Percentiles rank a stretch among this genome's conserved stretches.
Conservation (phyloP, 1,140 invertebrate species). For the Ptiloglossa arizonensis region DNA sequence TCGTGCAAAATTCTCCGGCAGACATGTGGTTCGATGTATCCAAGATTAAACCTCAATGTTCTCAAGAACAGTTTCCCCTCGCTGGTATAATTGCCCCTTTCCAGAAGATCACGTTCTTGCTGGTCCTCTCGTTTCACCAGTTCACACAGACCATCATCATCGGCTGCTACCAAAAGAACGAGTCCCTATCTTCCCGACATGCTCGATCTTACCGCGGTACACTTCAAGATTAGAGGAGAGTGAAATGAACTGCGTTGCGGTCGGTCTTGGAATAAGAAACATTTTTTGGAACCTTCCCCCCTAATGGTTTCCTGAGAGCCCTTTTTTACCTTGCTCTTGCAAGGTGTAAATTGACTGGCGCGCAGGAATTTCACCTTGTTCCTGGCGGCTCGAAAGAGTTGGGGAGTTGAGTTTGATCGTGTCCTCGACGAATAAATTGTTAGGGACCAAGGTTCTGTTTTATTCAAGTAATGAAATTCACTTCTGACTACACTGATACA, state of each 20-base stretch:
- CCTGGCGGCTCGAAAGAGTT: not conserved
- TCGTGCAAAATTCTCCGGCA: not conserved
- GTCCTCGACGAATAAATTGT: too few species aligned
- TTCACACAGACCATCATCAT: constrained; percentile 35
- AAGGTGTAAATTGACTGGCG: constrained; percentile 52
- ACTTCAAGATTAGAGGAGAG: constrained; percentile 14
- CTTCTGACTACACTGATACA: too few species aligned
- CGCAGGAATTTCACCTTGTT: constrained; percentile 13
- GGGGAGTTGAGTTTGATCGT: too few species aligned
- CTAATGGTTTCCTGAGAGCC: constrained; percentile 37
- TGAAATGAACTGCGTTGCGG: constrained; percentile 38
- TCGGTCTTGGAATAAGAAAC: constrained; percentile 28
- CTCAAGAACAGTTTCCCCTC: not conserved
- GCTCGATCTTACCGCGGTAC: constrained; percentile 30
- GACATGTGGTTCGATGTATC: constrained; percentile 25
- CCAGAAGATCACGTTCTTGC: not conserved
- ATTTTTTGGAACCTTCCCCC: constrained; percentile 31
- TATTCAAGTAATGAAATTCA: too few species aligned
- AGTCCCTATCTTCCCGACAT: constrained; percentile 20
- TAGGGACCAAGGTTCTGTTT: too few species aligned
- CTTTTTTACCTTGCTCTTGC: constrained; percentile 33
- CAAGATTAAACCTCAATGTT: constrained; percentile 12
- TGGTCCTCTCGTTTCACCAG: constrained; percentile 6
- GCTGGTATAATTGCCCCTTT: constrained; percentile 36
- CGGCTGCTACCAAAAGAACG: constrained; percentile 11